Evolutionary conservation across 2,797 vertebrate genomes (phyloP), one percentile per base, ranked within the genome.

Genomic region (Chelonia mydas): DNA sequence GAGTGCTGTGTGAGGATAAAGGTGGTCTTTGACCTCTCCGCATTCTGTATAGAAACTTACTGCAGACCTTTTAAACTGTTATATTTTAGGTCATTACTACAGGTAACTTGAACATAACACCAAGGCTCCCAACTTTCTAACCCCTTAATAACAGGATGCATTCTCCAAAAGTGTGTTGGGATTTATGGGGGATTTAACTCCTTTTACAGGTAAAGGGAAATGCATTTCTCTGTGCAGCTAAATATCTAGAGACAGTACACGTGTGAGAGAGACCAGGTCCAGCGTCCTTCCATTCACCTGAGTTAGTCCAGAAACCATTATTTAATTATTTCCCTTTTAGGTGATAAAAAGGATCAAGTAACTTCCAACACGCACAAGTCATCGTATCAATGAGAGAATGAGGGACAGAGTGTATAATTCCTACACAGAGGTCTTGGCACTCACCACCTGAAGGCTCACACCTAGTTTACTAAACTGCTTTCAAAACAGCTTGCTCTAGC

Each of bases 141-240:
- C 88, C 41, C 80, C 37, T 89, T 94, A 93, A 83, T 91, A 94
- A 77, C 16, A 90, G n/a, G 53, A 28, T 82, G 45, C 9, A 37
- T 2, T 90, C 90, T 96, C 45, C 74, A 1, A 94, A 72, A 33
- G 2, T 59, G 78, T 83, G 21, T 54, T n/a, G 17, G 61, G 16
- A 65, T 65, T 65, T 65, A 65, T 65, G 87, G 59, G 31, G 31
- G 91, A 11, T 16, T 94, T 72, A 87, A 88, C 11, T 89, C 93
- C 49, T 83, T 27, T 55, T 81, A 79, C 81, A 92, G 93, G 90
- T 13, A 90, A 76, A 45, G 88, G 79, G 55, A 95, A 92, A 31
- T 92, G 3, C 45, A 23, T 88, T 89, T 93, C 50, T 50, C n/a
- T 59, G 23, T 88, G 79, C 15, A 83, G 45, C 31, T 90, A 84